A percentile compares a stretch with the other conserved stretches of the same genome.
Conservation (phyloP, 2,888 invertebrate genomes). For the Sphaerophoria rueppellii region DNA sequence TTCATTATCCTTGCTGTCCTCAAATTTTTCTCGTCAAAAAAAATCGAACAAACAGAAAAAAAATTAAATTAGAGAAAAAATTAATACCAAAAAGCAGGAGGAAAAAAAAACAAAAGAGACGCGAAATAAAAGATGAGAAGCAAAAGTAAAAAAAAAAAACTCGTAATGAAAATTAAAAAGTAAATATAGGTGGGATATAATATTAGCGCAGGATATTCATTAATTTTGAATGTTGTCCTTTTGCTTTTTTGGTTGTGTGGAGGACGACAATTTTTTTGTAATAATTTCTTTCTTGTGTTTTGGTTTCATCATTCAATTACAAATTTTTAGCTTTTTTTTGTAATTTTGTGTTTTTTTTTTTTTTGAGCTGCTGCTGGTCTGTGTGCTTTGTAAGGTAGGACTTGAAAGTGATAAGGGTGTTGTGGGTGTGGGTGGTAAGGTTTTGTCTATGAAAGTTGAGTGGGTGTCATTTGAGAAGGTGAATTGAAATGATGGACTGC, state of each 20-base stretch:
- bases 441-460: not conserved
- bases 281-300: constrained; percentile 34
- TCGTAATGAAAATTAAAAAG: constrained; percentile 72
- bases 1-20: constrained; percentile 51
- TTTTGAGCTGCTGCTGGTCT: not conserved
- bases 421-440: constrained; percentile 34
- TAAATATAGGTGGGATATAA: constrained; percentile 71
- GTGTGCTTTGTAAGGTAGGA: constrained; percentile 29
- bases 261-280: constrained; percentile 35
- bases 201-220: constrained; percentile 71
- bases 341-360: too few relatives aligned
- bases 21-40: constrained; percentile 16
- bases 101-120: constrained; percentile 33
- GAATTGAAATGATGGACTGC: constrained; percentile 45
- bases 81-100: constrained; percentile 28
- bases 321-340: constrained; percentile 21
- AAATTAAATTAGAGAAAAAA: constrained; percentile 63
- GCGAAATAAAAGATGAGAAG: constrained; percentile 17
- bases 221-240: constrained; percentile 68
- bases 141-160: constrained; percentile 17
- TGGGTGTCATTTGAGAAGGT: constrained; percentile 61
- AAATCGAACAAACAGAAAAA: constrained; percentile 56
- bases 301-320: constrained; percentile 71
- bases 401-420: constrained; percentile 56
- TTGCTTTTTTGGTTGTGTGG: not conserved